Evolutionary conservation across 2,797 vertebrate genomes (phyloP), one percentile per base, ranked within the genome.

Genomic region (Rhabdophis nuchalis): DNA sequence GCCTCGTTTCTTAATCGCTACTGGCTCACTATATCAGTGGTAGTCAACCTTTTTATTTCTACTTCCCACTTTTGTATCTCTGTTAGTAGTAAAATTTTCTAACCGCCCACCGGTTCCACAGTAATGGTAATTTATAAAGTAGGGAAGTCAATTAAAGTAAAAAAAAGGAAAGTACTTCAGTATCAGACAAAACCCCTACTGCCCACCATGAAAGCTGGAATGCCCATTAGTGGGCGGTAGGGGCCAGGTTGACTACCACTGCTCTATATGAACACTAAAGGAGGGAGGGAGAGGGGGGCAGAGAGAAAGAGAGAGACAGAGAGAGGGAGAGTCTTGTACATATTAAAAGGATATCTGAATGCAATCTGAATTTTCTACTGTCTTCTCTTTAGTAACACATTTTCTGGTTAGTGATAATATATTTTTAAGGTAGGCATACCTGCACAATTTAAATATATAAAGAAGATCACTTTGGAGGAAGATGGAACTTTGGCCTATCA

Each of bases 201-300:
- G n/a, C n/a, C n/a, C n/a, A n/a, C n/a, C n/a, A n/a, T n/a, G n/a
- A n/a, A n/a, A n/a, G n/a, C n/a, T n/a, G n/a, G n/a, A n/a, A n/a
- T n/a, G n/a, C n/a, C n/a, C n/a, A n/a, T n/a, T n/a, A n/a, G n/a
- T n/a, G n/a, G n/a, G n/a, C n/a, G n/a, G n/a, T n/a, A n/a, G n/a
- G n/a, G n/a, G n/a, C n/a, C n/a, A n/a, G n/a, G n/a, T n/a, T n/a
- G n/a, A n/a, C n/a, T n/a, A n/a, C n/a, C 61, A 68, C 32, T 77
- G n/a, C 32, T 41, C 72, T 41, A 23, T 82, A 12, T 23, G 10
- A 77, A 77, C 72, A 77, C 72, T 14, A 6, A n/a, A 13, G 29
- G 61, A 64, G 13, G 11, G 29, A 13, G 11, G 0, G 60, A 9
- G 29, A 0, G 12, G 5, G 11, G 5, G 0, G n/a, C n/a, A n/a